Evolutionary conservation across 64 coral and sea anemone genomes (phyloP).

Genomic region (Orbicella faveolata): DNA sequence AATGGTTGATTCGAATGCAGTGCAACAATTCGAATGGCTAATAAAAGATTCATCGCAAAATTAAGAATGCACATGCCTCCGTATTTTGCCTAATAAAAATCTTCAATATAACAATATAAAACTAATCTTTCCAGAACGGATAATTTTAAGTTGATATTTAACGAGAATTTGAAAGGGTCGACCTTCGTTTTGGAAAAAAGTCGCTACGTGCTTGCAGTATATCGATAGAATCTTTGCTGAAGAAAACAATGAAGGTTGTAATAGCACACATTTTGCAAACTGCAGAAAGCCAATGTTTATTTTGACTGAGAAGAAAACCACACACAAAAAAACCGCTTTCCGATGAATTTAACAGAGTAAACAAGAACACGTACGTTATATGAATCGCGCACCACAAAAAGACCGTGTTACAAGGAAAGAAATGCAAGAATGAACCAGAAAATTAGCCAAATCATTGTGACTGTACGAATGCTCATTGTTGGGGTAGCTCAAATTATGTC

Average conservation of each 20-base stretch:
- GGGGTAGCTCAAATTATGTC: background rate
- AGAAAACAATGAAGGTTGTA: background rate
- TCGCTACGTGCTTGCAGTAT: background rate
- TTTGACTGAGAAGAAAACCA: background rate
- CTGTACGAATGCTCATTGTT: background rate
- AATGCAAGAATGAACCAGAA: background rate
- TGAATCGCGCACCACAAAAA: background rate
- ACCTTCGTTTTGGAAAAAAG: background rate
- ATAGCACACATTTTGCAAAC: background rate
- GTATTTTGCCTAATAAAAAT: too few relatives aligned
- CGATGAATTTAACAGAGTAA: background rate
- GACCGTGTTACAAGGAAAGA: background rate
- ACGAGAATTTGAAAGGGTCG: background rate
- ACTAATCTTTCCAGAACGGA: background rate
- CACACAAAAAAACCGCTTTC: background rate
- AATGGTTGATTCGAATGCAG: background rate
- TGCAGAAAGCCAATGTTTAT: constrained; percentile 6
- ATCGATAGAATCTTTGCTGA: background rate
- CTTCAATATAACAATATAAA: background rate
- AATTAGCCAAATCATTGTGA: background rate
- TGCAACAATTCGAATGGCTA: background rate
- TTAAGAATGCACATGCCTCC: background rate
- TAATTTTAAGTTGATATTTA: background rate
- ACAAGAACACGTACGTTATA: background rate
- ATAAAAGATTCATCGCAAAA: background rate